Base-by-base conservation (phyloP, 2,888 invertebrate genomes). In the Apamea monoglypha region DNA sequence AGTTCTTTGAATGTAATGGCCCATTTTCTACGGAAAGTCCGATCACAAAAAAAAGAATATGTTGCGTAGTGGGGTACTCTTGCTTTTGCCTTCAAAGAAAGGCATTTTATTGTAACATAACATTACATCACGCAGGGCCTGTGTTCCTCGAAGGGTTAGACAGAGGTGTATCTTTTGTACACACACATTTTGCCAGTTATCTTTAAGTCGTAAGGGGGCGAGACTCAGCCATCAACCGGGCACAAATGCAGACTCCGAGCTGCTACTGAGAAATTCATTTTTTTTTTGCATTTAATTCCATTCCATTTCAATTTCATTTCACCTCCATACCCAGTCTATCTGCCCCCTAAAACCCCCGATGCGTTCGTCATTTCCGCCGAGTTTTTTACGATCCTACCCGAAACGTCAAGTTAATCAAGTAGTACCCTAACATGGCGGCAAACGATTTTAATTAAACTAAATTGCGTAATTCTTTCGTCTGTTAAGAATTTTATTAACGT, bases 381-480 rank as follows among this genome's bases (percentile, higher is more conserved):
- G 86, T 91, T 94, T 94, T 95, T 95, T 95, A 95, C 93, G 95
- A 95, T 89, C 86, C 80, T 79, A 85, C 85, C 91, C 92, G 87
- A 93, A 94, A 92, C 92, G 91, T 87, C 87, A 89, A 94, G 94
- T 93, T 95, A 95, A 96, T 95, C 94, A 95, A 94, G 91, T 90
- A 91, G 87, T 82, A 86, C 87, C 88, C 86, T 88, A 87, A 91
- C 91, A 92, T 90, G 86, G 90, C 90, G 89, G 78, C 90, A 93
- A 95, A 92, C 90, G 93, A 92, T 95, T 96, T 95, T 96, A 96
- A 96, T 96, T 95, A 96, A 95, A 92, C 90, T 91, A 92, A 91
- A 94, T 95, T 93, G 93, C 93, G 90, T 91, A 92, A 90, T 93
- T 93, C 92, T 93, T 93, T 92, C 89, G 89, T 86, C 91, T 90